phyloP scores from a whole-genome alignment of 1,140 invertebrate species.

The Epicauta chinensis region DNA sequence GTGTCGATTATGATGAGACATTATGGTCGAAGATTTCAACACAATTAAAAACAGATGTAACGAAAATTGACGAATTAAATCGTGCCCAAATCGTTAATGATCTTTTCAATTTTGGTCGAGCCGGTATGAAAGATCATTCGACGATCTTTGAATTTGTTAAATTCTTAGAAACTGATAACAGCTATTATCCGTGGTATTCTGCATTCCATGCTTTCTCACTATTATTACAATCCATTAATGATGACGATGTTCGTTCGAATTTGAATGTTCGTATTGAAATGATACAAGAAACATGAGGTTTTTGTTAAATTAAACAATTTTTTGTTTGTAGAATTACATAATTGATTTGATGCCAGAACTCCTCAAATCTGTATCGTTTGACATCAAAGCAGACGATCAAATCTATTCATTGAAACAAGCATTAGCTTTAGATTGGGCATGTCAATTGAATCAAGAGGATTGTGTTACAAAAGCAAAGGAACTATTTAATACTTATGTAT shows the following conservation, averaged over 20 bases:
- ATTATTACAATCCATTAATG: constrained; percentile 43
- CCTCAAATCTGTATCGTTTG: constrained; percentile 47
- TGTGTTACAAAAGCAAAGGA: constrained; percentile 42
- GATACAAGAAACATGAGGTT: too few species aligned
- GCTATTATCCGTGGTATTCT: constrained; percentile 59
- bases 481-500: constrained; percentile 29
- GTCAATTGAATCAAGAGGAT: constrained; percentile 43
- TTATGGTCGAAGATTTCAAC: constrained; percentile 56
- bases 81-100: constrained; percentile 78
- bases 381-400: constrained; percentile 23
- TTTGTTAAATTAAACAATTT: too few species aligned
- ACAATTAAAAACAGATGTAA: constrained; percentile 41
- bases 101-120: constrained; percentile 55
- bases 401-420: constrained; percentile 41
- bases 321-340: constrained; percentile 2
- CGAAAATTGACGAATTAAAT: constrained; percentile 53
- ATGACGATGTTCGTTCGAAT: too few species aligned
- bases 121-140: constrained; percentile 42
- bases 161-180: constrained; percentile 55
- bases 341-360: constrained; percentile 50
- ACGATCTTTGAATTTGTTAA: constrained; percentile 51
- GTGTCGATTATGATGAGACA: constrained; percentile 67
- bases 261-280: too few species aligned
- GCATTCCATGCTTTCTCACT: constrained; percentile 50
- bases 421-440: constrained; percentile 46